phyloP scores from a whole-genome alignment of 2,888 invertebrate species.

The Nebria brevicollis region DNA sequence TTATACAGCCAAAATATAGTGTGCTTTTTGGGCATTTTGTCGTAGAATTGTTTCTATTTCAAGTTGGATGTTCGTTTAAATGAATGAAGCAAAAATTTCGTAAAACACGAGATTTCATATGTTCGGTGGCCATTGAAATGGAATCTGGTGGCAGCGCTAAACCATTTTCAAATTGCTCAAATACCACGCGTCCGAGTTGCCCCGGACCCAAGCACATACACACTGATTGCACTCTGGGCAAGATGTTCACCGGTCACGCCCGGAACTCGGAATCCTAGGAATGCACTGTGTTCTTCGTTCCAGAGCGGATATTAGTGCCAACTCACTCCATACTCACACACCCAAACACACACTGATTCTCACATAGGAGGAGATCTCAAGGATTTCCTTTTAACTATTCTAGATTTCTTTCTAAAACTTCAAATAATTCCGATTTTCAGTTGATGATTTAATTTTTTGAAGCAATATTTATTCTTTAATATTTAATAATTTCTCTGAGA shows the following conservation, averaged over 20 bases:
- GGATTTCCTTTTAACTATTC: no score
- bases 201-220: conserved; percentile 10
- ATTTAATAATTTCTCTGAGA: no score
- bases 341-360: no score
- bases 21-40: no score
- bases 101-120: conserved; percentile 20
- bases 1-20: background rate
- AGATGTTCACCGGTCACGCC: conserved; percentile 33
- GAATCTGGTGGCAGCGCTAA: background rate
- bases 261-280: conserved; percentile 27
- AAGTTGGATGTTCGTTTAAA: no score
- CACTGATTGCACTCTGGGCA: conserved; percentile 39
- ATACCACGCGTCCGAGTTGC: conserved; percentile 15
- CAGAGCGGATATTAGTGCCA: conserved; percentile 14
- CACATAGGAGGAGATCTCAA: no score
- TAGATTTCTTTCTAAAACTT: no score
- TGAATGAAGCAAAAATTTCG: no score
- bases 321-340: background rate
- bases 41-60: no score
- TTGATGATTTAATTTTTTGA: no score
- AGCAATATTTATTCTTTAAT: no score
- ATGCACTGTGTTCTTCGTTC: conserved; percentile 25
- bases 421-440: no score
- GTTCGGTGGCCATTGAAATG: background rate
- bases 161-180: conserved; percentile 20